Conservation (phyloP, 1,140 invertebrate genomes). For the Palaemon carinicauda region DNA sequence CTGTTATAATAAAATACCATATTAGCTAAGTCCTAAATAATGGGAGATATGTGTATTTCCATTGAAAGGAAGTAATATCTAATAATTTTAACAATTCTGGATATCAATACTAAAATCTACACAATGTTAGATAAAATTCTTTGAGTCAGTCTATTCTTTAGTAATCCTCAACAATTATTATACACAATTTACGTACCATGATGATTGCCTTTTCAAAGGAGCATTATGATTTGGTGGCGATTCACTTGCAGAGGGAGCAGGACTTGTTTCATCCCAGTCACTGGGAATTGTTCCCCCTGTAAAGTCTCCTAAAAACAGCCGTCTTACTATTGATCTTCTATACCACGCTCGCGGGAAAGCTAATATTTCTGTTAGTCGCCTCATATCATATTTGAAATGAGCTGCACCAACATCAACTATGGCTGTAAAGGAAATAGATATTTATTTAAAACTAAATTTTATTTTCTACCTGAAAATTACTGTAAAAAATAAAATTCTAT, state of each 20-base stretch:
- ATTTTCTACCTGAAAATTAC: too few species aligned
- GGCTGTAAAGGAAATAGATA: slow-evolving; percentile 64
- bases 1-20: too few species aligned
- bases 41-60: too few species aligned
- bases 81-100: too few species aligned
- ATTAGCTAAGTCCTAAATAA: too few species aligned
- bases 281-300: slow-evolving; percentile 69
- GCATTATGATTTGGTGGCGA: slow-evolving; percentile 16
- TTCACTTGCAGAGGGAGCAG: slow-evolving; percentile 43
- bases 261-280: slow-evolving; percentile 65
- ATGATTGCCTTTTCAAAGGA: slow-evolving; percentile 30
- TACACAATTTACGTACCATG: not conserved
- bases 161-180: not conserved
- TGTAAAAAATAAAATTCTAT: too few species aligned
- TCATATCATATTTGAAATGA: slow-evolving; percentile 98
- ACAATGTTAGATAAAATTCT: too few species aligned
- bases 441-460: not conserved
- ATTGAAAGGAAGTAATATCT: too few species aligned
- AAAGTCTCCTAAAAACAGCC: slow-evolving; percentile 92
- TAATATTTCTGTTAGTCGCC: slow-evolving; percentile 94
- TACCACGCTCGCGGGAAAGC: slow-evolving; percentile 99
- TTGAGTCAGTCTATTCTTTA: too few species aligned
- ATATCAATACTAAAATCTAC: too few species aligned
- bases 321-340: slow-evolving; percentile 86
- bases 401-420: slow-evolving; percentile 97